These are phyloP conservation scores for Torymus aiolomorphi DNA, from an alignment of 2,888 invertebrate genomes.

Conservation along the genomic window DNA sequence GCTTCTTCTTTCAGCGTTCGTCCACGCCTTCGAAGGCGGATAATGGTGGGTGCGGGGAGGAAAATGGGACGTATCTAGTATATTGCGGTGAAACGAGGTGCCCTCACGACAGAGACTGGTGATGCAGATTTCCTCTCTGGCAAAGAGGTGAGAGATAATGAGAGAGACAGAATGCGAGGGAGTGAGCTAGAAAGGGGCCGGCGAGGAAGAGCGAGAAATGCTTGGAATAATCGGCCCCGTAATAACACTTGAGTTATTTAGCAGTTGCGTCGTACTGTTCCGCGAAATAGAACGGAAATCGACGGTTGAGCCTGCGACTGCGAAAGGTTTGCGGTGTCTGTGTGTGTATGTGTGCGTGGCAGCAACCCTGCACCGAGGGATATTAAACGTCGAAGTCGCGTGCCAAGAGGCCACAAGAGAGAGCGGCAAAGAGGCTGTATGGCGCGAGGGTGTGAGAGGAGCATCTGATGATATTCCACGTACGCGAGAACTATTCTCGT, in stretches of 20 bases:
- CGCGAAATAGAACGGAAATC: slow-evolving; percentile 37
- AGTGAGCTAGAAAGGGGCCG: too few species aligned
- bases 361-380: not conserved
- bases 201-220: not conserved
- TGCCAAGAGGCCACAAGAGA: slow-evolving; percentile 5
- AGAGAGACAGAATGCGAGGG: not conserved
- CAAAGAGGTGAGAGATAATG: not conserved
- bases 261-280: not conserved
- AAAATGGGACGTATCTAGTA: too few species aligned
- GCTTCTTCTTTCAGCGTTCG: too few species aligned
- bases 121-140: not conserved
- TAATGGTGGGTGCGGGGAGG: too few species aligned
- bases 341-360: too few species aligned
- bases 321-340: not conserved
- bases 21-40: too few species aligned
- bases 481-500: not conserved
- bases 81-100: not conserved
- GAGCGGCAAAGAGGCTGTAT: not conserved
- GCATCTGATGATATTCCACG: not conserved
- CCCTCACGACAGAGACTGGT: not conserved
- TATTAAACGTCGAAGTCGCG: slow-evolving; percentile 14
- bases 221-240: slow-evolving; percentile 19
- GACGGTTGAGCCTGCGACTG: slow-evolving; percentile 22
- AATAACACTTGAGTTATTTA: slow-evolving; percentile 40
- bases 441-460: not conserved